Conservation (phyloP, 2,797 vertebrate genomes). For the Sebastes miniatus region DNA sequence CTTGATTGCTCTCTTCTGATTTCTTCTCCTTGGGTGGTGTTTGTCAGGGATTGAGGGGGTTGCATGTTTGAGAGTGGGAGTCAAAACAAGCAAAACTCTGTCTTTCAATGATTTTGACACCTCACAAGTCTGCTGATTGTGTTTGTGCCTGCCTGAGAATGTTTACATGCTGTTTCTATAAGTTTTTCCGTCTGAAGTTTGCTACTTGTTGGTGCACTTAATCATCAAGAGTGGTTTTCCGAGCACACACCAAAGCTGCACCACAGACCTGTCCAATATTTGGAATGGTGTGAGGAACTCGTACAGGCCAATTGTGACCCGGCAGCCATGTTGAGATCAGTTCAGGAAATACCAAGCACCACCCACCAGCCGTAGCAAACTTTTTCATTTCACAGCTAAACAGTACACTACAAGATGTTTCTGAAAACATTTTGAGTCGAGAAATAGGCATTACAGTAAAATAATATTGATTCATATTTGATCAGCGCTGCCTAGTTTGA, state of each 20-base stretch:
- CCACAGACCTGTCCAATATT: not conserved
- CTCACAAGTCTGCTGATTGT: slow-evolving; percentile 52
- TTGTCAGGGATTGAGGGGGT: slow-evolving; percentile 38
- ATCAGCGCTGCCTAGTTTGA: too few species aligned
- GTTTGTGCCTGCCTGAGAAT: slow-evolving; percentile 17
- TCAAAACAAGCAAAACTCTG: slow-evolving; percentile 59
- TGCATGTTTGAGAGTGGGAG: slow-evolving; percentile 25
- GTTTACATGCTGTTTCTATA: slow-evolving; percentile 27
- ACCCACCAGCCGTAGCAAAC: too few species aligned
- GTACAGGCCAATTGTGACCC: too few species aligned
- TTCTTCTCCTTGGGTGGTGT: slow-evolving; percentile 65
- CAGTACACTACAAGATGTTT: too few species aligned
- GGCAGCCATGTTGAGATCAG: too few species aligned
- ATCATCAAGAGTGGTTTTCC: slow-evolving; percentile 13
- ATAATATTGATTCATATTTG: too few species aligned
- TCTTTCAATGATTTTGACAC: slow-evolving; percentile 61
- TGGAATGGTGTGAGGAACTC: not conserved
- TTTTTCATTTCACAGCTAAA: too few species aligned
- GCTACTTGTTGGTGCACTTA: slow-evolving; percentile 14
- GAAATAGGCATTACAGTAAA: too few species aligned
- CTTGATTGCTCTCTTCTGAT: slow-evolving; percentile 75
- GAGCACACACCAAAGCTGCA: not conserved
- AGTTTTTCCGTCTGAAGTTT: slow-evolving; percentile 13
- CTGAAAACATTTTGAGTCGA: too few species aligned
- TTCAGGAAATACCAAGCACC: too few species aligned